Evolutionary conservation across 2,113 vertebrate genomes (phyloP), one percentile per base, ranked within the genome.

Genomic region (Podiceps cristatus): DNA sequence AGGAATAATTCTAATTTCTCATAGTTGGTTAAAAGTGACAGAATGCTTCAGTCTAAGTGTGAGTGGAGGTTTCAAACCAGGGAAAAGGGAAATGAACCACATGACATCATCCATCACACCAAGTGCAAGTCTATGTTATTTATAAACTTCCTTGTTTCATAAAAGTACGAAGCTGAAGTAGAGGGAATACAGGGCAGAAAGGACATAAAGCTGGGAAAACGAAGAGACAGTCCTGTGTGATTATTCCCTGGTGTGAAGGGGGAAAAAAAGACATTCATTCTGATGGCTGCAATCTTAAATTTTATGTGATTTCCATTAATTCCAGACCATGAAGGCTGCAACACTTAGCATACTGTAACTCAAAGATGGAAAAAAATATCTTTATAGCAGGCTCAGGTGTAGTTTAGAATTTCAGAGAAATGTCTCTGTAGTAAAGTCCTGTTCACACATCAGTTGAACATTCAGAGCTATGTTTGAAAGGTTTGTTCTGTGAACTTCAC

Each of bases 71-170:
- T 91, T 91, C 33, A 63, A 1, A 76, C 27, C 66, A 85, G 35
- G 27, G 19, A 56, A 19, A 85, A 75, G 20, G 40, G 40, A 63
- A 68, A 37, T 2, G 14, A 89, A 58, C 8, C 2, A 18, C 47
- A 47, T 55, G 27, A 14, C 10, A 4, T 31, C 2, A 0, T 44
- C 25, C 52, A 52, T 73, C 0, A 0, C 18, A 75, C 10, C 9
- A 56, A 59, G 3, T 81, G 18, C 11, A 78, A 71, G 9, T 29
- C 33, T 53, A 20, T 3, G 1, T 55, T 84, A 52, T 81, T 87
- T 67, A 28, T 52, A 55, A 18, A 50, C 4, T 35, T 75, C 13
- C 7, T 80, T 73, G 25, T 73, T 91, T 91, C 33, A 56, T 33
- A 18, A 33, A 82, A 71, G 22, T 37, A 27, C 0, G 8, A 84